Evolutionary conservation across 2,888 invertebrate species (phyloP).

Genomic region (Drosophila borealis): DNA sequence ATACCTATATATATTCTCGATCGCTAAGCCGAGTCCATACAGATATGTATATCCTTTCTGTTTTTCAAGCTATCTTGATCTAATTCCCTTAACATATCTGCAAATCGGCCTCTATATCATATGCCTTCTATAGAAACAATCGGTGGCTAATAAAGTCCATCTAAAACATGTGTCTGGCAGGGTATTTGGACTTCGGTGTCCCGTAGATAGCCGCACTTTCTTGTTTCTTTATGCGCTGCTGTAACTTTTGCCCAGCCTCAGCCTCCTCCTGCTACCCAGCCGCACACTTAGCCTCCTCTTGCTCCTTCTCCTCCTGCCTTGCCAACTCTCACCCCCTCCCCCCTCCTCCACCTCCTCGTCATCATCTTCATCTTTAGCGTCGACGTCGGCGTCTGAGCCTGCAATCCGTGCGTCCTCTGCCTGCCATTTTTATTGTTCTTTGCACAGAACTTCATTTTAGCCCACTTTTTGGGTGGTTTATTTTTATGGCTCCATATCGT

Average conservation of each 20-base stretch:
- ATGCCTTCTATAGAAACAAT: too few relatives aligned
- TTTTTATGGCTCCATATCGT: conserved; percentile 76
- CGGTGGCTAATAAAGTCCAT: too few relatives aligned
- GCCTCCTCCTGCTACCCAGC: conserved; percentile 1
- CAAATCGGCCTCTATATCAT: too few relatives aligned
- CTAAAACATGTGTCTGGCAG: too few relatives aligned
- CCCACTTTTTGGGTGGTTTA: conserved; percentile 80
- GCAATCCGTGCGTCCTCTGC: conserved; percentile 31
- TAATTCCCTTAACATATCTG: too few relatives aligned
- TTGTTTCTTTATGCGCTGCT: conserved; percentile 34
- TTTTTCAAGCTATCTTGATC: too few relatives aligned
- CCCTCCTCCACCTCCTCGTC: not conserved
- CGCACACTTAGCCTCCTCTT: not conserved
- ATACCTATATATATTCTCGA: too few relatives aligned
- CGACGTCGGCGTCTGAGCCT: conserved; percentile 12
- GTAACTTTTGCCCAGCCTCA: conserved; percentile 66
- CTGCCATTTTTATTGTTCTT: conserved; percentile 79
- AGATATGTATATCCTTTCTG: too few relatives aligned
- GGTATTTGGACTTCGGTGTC: too few relatives aligned
- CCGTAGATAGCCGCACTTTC: not conserved
- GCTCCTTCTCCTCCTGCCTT: not conserved
- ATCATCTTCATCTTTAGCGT: conserved; percentile 1
- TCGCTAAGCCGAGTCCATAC: too few relatives aligned
- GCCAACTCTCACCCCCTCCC: not conserved
- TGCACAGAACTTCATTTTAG: conserved; percentile 79